Base-by-base conservation (phyloP, 1,140 invertebrate genomes). In the Proales similis region DNA sequence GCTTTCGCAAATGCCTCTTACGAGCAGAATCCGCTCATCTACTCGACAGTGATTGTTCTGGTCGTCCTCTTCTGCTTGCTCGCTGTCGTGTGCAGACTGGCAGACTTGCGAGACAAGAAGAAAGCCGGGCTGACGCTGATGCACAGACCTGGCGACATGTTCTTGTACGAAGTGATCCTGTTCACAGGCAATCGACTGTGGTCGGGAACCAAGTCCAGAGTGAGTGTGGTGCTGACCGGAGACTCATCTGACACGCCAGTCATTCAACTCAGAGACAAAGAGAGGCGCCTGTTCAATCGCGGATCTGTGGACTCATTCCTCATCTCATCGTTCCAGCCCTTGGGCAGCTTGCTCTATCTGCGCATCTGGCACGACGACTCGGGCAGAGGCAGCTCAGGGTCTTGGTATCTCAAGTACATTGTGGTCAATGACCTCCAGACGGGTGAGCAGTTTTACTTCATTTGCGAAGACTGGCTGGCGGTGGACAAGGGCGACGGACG, bases 1-100 rank as follows among this genome's bases (percentile, higher is more conserved):
- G 68, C 75, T 4, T 73, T 78, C 24, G 66, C 68, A 26, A 73
- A 77, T 65, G 73, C 76, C 9, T 77, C 78, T 33, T 81, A 81
- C 67, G 68, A 70, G 4, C 77, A 78, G 67, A 81, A 81, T 68
- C 71, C 79, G 3, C 81, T 80, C 1, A 73, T 81, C 29, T 81
- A 80, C 65, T 69, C 79, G 53, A 79, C 78, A 0, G 71, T 78
- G 38, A 79, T 80, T 19, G 67, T 80, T 4, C 76, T 79, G 4
- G 48, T 70, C 22, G 62, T 71, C 6, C 60, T 80, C 3, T 81
- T 78, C 63, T 14, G 12, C 26, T 39, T 53, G 4, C 6, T 17
- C 19, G 17, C 38, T 4, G 70, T 80, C 11, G 80, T 77, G 72
- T 77, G 79, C 3, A 66, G 78, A 12, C 48, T 67, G 22, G 67